Base-by-base conservation (phyloP, 2,113 vertebrate species). In the Platanista minor region DNA sequence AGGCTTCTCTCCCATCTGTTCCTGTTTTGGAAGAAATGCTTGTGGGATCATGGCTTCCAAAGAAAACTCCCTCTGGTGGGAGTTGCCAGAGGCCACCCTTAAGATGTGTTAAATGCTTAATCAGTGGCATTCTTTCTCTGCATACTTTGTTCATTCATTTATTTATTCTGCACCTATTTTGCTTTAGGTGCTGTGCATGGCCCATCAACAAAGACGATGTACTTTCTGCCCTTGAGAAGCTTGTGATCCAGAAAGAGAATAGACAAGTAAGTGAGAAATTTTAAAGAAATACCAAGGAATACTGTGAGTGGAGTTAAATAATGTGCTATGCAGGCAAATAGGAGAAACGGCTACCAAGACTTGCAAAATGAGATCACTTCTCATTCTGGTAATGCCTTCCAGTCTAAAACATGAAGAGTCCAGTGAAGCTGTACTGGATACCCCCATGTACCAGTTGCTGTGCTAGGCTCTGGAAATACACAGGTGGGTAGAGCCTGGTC, bases 1-100 rank as follows among this genome's bases (percentile, higher is more conserved):
- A 81, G 74, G 27, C 74, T 92, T 97, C 98, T 97, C 96, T 75
- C 36, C 90, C 77, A 49, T 81, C 92, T 96, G 72, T 86, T 33
- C 67, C 83, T 91, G 33, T 61, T 95, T 57, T 80, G 1, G 80
- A 94, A 54, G 72, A 87, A 17, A 36, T 86, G 66, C 94, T 96
- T 52, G 31, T 81, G 86, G 71, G 95, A 86, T 80, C 92, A 74
- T 54, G 61, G 12, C 95, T 97, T 91, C 91, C 1, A 39, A 95
- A 96, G 86, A 93, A 52, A 52, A 52, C 52, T 52, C 52, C 52
- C 52, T 61, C 67, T 83, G 61, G 43, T 82, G 90, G 57, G 31
- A 96, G 94, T 96, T 89, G 64, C 61, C 95, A 88, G 88, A 95
- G 74, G 86, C n/a, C 39, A 3, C 72, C 33, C 7, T 66, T 83